Conservation (phyloP, 2,888 invertebrate species). For the Melinaea menophilus region DNA sequence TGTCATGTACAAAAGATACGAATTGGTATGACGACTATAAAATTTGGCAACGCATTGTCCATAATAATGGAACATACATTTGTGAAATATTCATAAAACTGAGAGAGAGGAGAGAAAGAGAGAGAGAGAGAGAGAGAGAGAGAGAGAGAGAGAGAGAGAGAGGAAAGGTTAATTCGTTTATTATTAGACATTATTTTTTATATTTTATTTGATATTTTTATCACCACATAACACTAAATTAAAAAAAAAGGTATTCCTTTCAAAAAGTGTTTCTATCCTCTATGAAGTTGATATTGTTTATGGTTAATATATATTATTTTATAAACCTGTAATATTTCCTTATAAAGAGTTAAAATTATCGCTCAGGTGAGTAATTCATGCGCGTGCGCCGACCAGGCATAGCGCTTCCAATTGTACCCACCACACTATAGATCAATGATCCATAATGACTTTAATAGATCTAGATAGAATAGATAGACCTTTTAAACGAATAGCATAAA, state of each 20-base stretch:
- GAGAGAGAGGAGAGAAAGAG: too few species aligned
- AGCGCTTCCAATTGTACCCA: background rate
- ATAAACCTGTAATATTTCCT: background rate
- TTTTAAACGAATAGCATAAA: too few species aligned
- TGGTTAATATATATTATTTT: background rate
- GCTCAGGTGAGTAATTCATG: conserved; percentile 1
- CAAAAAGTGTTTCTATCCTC: background rate
- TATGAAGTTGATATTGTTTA: background rate
- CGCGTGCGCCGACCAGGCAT: background rate
- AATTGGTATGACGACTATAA: background rate
- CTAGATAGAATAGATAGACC: too few species aligned
- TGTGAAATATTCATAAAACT: background rate
- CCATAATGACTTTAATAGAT: background rate
- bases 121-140: too few species aligned
- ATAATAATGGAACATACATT: background rate
- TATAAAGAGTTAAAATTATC: conserved; percentile 3
- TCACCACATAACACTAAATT: too few species aligned
- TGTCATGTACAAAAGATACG: conserved; percentile 47
- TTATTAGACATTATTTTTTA: too few species aligned
- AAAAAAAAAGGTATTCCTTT: too few species aligned
- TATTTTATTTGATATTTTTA: too few species aligned
- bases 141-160: too few species aligned
- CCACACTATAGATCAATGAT: background rate
- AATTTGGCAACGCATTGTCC: background rate
- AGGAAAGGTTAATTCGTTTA: too few species aligned